These are phyloP conservation scores for Gambusia holbrooki DNA, from an alignment of 2,113 vertebrate genomes.

Conservation along the genomic window DNA sequence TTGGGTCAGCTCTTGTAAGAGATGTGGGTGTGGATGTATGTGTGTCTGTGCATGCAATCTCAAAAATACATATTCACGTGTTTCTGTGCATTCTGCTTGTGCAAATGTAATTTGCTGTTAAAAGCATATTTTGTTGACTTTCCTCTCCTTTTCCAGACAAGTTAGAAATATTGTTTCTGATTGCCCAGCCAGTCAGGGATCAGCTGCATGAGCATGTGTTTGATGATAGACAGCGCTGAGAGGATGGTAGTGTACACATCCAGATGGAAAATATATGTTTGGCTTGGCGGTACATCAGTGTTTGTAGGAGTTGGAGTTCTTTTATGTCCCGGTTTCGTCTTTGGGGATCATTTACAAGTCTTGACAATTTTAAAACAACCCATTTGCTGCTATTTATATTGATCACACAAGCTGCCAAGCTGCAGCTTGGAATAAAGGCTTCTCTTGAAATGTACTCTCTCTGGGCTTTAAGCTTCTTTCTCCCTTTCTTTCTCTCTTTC, in stretches of 20 bases:
- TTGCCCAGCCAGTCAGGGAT: slow-evolving; percentile 57
- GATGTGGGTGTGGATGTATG: slow-evolving; percentile 28
- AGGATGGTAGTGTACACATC: not conserved
- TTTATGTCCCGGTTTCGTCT: slow-evolving; percentile 61
- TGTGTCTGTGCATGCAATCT: slow-evolving; percentile 36
- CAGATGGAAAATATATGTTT: slow-evolving; percentile 18
- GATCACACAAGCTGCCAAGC: slow-evolving; percentile 62
- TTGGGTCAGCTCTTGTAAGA: slow-evolving; percentile 67
- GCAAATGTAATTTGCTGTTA: slow-evolving; percentile 48
- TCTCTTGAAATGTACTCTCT: slow-evolving; percentile 32
- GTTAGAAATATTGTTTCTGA: slow-evolving; percentile 53
- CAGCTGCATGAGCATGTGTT: slow-evolving; percentile 8
- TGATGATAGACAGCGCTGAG: not conserved
- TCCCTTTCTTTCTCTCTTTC: slow-evolving; percentile 2
- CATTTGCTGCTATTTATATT: slow-evolving; percentile 72
- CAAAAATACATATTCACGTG: slow-evolving; percentile 54
- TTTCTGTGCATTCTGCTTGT: slow-evolving; percentile 32
- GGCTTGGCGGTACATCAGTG: slow-evolving; percentile 26
- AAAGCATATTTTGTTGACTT: slow-evolving; percentile 57
- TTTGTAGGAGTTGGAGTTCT: slow-evolving; percentile 26
- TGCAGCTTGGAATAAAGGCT: slow-evolving; percentile 51
- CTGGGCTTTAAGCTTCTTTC: not conserved
- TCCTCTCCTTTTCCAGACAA: slow-evolving; percentile 8
- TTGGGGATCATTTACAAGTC: slow-evolving; percentile 67
- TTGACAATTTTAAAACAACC: slow-evolving; percentile 66